Conservation (phyloP, 2,888 invertebrate species). For the Phymatocera aterrima region DNA sequence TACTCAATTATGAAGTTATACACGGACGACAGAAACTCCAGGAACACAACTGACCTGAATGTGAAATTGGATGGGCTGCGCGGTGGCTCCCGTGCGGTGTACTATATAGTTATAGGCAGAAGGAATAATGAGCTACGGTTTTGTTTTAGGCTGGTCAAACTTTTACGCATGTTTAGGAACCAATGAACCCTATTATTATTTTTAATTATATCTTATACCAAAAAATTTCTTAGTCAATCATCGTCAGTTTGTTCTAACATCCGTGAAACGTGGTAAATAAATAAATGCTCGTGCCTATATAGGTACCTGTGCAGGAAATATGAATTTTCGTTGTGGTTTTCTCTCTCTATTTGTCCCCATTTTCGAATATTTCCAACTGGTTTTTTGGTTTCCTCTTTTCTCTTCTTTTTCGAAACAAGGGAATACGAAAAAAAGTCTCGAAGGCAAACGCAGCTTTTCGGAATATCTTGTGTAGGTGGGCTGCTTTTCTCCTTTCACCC, state of each 20-base stretch:
- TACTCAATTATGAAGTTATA: slow-evolving; percentile 62
- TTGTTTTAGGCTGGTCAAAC: neutral
- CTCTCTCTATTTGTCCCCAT: too few relatives aligned
- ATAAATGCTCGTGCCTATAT: slow-evolving; percentile 23
- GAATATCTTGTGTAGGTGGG: neutral
- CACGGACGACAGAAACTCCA: slow-evolving; percentile 52
- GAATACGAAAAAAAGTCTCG: too few relatives aligned
- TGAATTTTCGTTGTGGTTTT: neutral
- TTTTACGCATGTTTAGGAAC: slow-evolving; percentile 33
- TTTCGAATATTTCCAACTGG: too few relatives aligned
- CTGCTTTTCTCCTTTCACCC: neutral
- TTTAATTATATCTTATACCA: slow-evolving; percentile 41
- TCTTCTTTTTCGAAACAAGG: too few relatives aligned
- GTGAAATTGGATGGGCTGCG: slow-evolving; percentile 20
- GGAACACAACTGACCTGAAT: too few relatives aligned
- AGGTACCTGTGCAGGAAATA: neutral
- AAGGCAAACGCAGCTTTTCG: neutral
- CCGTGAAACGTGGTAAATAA: slow-evolving; percentile 33
- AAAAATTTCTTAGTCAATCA: slow-evolving; percentile 11
- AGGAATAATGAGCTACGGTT: neutral
- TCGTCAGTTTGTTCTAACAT: slow-evolving; percentile 20
- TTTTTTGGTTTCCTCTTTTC: too few relatives aligned
- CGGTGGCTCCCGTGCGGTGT: neutral
- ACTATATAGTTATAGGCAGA: neutral
- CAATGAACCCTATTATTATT: slow-evolving; percentile 30